Evolutionary conservation across 2,113 vertebrate genomes (phyloP).

Genomic region (Erythrocercus mccallii): DNA sequence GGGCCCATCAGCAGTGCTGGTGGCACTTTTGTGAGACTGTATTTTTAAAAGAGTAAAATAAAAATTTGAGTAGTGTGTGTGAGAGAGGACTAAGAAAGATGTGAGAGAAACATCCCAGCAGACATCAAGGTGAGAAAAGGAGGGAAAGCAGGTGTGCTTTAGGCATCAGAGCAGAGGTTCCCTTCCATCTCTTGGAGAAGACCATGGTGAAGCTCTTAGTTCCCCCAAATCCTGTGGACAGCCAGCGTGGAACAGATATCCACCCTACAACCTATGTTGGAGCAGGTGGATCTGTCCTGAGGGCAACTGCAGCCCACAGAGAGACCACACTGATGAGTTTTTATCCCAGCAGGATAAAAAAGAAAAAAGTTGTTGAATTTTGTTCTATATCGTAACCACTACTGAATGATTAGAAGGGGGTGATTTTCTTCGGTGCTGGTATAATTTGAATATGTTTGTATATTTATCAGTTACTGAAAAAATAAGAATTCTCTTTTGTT

Average conservation of each 20-base stretch:
- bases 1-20: neutral
- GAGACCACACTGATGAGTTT: no score
- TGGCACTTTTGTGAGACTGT: neutral
- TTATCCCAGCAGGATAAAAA: neutral
- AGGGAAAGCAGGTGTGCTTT: neutral
- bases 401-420: neutral
- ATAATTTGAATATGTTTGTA: neutral
- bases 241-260: neutral
- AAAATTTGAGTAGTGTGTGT: neutral
- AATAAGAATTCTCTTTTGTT: neutral
- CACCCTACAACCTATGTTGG: neutral
- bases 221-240: neutral
- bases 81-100: neutral
- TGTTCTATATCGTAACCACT: neutral
- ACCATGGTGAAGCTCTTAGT: neutral
- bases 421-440: neutral
- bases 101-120: neutral
- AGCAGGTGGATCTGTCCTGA: neutral
- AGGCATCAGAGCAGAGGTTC: fast-evolving
- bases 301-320: neutral
- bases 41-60: neutral
- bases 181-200: neutral
- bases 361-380: neutral
- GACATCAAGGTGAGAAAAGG: neutral
- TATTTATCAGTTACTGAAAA: neutral